Evolutionary conservation across 2,797 vertebrate species (phyloP).

Genomic region (Peromyscus melanophrys): DNA sequence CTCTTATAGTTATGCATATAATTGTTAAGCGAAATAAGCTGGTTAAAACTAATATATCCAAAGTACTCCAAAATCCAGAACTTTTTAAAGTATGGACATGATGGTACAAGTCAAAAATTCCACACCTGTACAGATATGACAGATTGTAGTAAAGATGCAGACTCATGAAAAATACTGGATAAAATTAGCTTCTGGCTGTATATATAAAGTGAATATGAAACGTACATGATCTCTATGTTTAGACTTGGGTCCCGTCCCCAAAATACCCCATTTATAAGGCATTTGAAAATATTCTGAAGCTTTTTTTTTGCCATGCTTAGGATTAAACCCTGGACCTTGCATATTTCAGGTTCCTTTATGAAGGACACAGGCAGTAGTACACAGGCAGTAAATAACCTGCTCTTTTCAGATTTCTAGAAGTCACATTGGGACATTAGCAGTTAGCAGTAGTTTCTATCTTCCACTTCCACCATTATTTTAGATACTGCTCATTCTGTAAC

Average conservation of each 20-base stretch:
- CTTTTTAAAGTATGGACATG: background rate
- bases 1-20: slow-evolving; percentile 36
- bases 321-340: background rate
- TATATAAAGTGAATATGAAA: background rate
- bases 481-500: slow-evolving; percentile 11
- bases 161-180: background rate
- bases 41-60: slow-evolving; percentile 16
- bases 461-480: background rate
- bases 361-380: background rate
- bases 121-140: background rate
- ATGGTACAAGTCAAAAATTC: background rate
- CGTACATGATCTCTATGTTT: background rate
- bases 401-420: slow-evolving; percentile 6
- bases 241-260: background rate
- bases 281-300: background rate
- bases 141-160: background rate
- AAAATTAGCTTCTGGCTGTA: slow-evolving; percentile 18
- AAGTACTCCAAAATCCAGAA: background rate
- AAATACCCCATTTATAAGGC: background rate
- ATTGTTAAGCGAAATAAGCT: slow-evolving; percentile 45
- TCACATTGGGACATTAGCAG: background rate
- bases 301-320: background rate
- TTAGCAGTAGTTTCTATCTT: slow-evolving; percentile 37
- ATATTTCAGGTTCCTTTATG: background rate
- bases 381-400: background rate